Percentiles rank a stretch among this genome's conserved stretches.
These are phyloP conservation scores for Unio pictorum DNA, from an alignment of 2,888 invertebrate species.

Conservation along the genomic window DNA sequence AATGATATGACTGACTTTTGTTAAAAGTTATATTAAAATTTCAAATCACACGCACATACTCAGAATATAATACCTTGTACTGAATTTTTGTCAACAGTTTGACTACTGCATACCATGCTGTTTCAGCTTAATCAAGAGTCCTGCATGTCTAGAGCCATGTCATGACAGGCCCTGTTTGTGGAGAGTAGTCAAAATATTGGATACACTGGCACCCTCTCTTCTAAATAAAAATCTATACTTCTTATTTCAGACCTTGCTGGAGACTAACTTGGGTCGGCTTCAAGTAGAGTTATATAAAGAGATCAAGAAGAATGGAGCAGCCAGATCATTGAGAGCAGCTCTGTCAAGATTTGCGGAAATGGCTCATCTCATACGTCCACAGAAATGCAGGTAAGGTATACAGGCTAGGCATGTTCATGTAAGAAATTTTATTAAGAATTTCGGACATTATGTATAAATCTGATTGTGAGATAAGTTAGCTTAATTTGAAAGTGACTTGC, in stretches of 20 bases:
- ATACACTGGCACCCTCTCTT: neutral
- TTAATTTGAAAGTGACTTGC: neutral
- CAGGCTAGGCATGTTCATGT: neutral
- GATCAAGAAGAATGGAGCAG: slow-evolving; percentile 84
- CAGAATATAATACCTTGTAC: no score
- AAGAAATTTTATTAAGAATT: neutral
- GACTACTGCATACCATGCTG: no score
- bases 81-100: no score
- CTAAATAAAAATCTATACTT: neutral
- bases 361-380: slow-evolving; percentile 82
- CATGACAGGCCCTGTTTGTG: no score
- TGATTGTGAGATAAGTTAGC: neutral
- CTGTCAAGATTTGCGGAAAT: slow-evolving; percentile 84
- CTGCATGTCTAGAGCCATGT: no score
- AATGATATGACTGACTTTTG: no score
- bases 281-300: slow-evolving; percentile 87
- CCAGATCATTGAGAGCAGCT: slow-evolving; percentile 83
- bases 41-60: no score
- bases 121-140: no score
- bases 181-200: no score
- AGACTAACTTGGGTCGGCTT: slow-evolving; percentile 81
- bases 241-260: slow-evolving; percentile 73
- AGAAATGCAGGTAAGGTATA: slow-evolving; percentile 77
- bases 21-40: no score
- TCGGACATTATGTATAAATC: neutral